phyloP scores from a whole-genome alignment of 2,113 vertebrate species.

The Caloenas nicobarica region DNA sequence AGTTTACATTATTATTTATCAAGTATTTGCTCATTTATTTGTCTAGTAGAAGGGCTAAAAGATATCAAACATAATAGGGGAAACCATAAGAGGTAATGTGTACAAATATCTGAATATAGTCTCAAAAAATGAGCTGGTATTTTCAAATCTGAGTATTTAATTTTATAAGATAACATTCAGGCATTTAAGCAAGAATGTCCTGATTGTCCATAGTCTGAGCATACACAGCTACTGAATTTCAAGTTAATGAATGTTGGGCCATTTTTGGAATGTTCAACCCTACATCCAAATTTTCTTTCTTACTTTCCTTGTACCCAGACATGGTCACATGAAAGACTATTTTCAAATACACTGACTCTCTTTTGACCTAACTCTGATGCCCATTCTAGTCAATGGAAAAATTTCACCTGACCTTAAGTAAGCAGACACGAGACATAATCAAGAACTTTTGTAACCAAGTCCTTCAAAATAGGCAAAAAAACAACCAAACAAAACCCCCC shows the following conservation, averaged over 20 bases:
- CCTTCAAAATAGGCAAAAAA: neutral
- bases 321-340: fast-evolving
- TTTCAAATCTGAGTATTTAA: neutral
- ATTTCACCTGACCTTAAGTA: neutral
- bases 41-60: neutral
- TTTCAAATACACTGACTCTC: neutral
- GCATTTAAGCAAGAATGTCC: neutral
- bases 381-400: neutral
- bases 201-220: neutral
- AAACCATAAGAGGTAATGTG: neutral
- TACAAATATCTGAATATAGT: neutral
- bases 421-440: neutral
- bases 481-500: neutral
- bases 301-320: neutral
- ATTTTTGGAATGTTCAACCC: neutral
- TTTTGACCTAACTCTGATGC: neutral
- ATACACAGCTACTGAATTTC: neutral
- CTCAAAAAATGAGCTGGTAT: neutral
- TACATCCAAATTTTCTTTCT: neutral
- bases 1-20: neutral
- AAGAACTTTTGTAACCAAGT: neutral
- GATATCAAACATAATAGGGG: neutral
- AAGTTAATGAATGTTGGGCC: fast-evolving
- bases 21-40: neutral
- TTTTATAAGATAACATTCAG: neutral